A percentile compares a stretch with the other conserved stretches of the same genome.
Evolutionary conservation across 2,888 invertebrate genomes (phyloP).

Genomic region (Pollenia labialis): DNA sequence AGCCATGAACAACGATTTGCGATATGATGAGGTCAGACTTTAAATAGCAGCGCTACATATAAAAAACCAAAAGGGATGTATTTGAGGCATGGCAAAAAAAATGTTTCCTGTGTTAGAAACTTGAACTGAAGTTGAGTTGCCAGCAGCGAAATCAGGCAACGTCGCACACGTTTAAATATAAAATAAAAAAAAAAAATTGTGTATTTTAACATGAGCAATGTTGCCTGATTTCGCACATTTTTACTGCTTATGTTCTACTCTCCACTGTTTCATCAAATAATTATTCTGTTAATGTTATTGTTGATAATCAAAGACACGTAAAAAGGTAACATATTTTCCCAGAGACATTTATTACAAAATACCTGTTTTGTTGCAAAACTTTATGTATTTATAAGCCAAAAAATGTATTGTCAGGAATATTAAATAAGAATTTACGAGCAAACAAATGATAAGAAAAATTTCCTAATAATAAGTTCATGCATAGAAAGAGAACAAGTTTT

Average conservation of each 20-base stretch:
- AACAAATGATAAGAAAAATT: neutral
- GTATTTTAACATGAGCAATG: too few relatives aligned
- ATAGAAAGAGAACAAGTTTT: neutral
- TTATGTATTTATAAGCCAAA: conserved; percentile 39
- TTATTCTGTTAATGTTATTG: conserved; percentile 26
- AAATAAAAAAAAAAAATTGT: too few relatives aligned
- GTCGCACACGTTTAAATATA: too few relatives aligned
- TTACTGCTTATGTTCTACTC: neutral
- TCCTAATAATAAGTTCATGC: neutral
- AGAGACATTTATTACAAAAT: conserved; percentile 14
- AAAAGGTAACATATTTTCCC: conserved; percentile 59
- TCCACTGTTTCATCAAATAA: conserved; percentile 4
- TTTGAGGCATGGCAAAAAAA: too few relatives aligned
- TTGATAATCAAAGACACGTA: conserved; percentile 66
- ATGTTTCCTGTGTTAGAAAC: too few relatives aligned
- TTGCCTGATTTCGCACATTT: neutral
- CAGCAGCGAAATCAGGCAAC: too few relatives aligned
- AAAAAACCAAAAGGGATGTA: too few relatives aligned
- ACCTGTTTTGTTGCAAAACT: conserved; percentile 4
- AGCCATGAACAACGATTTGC: too few relatives aligned
- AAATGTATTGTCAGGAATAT: conserved; percentile 57
- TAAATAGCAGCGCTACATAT: too few relatives aligned
- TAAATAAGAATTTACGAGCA: conserved; percentile 52
- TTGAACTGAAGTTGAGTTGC: too few relatives aligned
- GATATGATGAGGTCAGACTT: too few relatives aligned